Evolutionary conservation across 2,113 vertebrate species (phyloP).

Genomic region (Odocoileus virginianus): DNA sequence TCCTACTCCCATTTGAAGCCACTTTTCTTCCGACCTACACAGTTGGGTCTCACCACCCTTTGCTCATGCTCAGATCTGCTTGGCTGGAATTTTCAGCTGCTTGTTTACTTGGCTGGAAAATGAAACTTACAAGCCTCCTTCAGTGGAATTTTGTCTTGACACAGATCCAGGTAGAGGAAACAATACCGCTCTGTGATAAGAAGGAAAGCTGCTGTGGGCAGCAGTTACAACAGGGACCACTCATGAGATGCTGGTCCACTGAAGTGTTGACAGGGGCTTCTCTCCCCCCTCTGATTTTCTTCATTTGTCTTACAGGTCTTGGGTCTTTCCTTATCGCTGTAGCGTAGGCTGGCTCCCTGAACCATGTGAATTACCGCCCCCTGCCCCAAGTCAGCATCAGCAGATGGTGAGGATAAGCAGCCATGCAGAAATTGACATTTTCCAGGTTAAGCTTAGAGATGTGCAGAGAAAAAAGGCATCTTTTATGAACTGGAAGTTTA

Average conservation of each 20-base stretch:
- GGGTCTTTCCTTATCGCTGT: background rate
- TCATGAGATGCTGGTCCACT: background rate
- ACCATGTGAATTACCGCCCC: background rate
- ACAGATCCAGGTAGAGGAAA: background rate
- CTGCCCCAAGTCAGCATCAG: background rate
- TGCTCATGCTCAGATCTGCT: background rate
- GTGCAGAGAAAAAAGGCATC: background rate
- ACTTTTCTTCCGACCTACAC: background rate
- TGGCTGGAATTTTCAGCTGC: background rate
- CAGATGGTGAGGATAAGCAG: background rate
- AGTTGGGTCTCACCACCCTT: fast-evolving
- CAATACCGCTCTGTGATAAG: background rate
- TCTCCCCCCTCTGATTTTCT: background rate
- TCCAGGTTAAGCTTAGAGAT: background rate
- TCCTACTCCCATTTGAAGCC: background rate
- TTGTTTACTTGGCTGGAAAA: background rate
- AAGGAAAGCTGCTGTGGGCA: background rate
- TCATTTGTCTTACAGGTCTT: background rate
- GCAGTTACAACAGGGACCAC: background rate
- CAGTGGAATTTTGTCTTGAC: background rate
- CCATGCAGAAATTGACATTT: background rate
- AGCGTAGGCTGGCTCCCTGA: background rate
- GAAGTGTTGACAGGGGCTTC: background rate
- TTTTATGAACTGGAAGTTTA: background rate
- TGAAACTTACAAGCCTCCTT: background rate